A percentile compares a stretch with the other conserved stretches of the same genome.
phyloP scores from a whole-genome alignment of 2,797 vertebrate genomes.

The Garrulus glandarius region DNA sequence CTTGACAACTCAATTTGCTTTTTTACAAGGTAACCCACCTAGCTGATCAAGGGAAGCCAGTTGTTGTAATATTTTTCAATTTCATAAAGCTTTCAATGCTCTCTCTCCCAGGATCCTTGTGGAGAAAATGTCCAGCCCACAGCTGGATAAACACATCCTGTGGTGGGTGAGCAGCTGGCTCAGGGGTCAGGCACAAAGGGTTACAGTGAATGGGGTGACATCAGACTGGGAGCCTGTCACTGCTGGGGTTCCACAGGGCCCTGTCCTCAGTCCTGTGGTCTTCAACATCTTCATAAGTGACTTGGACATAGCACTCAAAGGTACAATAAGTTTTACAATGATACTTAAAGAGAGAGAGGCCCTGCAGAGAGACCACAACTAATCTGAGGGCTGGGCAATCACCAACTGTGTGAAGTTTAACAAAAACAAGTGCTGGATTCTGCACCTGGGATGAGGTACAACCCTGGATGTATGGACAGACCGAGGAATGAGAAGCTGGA shows the following conservation, averaged over 20 bases:
- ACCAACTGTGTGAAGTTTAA: neutral
- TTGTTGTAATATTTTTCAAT: neutral
- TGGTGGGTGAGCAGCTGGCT: neutral
- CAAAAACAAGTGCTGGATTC: neutral
- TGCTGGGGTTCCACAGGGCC: neutral
- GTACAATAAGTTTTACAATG: neutral
- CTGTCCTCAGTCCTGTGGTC: too few relatives aligned
- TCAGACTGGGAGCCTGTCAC: neutral
- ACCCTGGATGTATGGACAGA: fast-evolving
- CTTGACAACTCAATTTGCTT: neutral
- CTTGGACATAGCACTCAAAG: fast-evolving
- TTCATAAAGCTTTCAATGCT: neutral
- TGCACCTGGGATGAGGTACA: neutral
- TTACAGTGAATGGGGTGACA: neutral
- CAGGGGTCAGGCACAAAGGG: fast-evolving
- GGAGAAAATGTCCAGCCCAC: neutral
- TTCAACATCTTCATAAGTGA: neutral
- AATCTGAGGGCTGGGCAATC: neutral
- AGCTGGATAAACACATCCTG: neutral
- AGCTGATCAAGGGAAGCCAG: neutral
- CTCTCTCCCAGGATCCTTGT: neutral
- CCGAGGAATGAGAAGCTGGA: neutral
- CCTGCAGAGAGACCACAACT: neutral
- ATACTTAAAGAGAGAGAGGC: too few relatives aligned
- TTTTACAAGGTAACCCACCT: neutral